Percentiles rank a stretch among this genome's conserved stretches.
Conservation (phyloP, 2,888 invertebrate species). For the Synergus gifuensis region DNA sequence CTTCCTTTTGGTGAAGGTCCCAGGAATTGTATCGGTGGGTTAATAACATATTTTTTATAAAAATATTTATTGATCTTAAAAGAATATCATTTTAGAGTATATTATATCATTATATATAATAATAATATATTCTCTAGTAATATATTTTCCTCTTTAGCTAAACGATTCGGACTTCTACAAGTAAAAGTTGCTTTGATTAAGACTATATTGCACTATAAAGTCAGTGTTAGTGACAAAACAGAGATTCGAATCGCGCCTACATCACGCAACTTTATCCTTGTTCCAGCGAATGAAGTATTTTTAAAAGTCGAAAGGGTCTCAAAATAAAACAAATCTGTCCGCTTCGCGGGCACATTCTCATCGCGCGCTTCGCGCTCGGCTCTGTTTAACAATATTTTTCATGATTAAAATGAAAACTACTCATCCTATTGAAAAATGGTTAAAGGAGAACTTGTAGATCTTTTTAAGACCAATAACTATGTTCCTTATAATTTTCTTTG, state of each 20-base stretch:
- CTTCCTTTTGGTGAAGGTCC: conserved; percentile 42
- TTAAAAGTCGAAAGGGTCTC: conserved; percentile 40
- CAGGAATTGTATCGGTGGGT: conserved; percentile 22
- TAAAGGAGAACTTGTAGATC: too few relatives aligned
- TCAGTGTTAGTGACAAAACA: conserved; percentile 48
- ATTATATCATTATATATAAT: too few relatives aligned
- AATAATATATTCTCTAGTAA: too few relatives aligned
- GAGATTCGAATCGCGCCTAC: conserved; percentile 39
- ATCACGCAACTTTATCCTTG: conserved; percentile 28
- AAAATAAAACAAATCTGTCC: too few relatives aligned
- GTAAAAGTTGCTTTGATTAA: conserved; percentile 49
- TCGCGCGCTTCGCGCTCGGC: too few relatives aligned
- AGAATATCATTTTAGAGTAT: not conserved
- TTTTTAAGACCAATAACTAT: too few relatives aligned
- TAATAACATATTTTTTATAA: not conserved
- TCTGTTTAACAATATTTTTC: too few relatives aligned
- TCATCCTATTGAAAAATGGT: too few relatives aligned
- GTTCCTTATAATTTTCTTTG: too few relatives aligned
- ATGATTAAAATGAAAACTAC: too few relatives aligned
- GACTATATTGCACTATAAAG: conserved; percentile 46
- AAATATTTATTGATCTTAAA: not conserved
- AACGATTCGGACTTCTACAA: conserved; percentile 52
- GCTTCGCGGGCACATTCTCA: too few relatives aligned
- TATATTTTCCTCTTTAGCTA: conserved; percentile 41
- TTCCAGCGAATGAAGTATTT: conserved; percentile 45